Evolutionary conservation across 2,888 invertebrate genomes (phyloP).

Genomic region (Microctonus brassicae): DNA sequence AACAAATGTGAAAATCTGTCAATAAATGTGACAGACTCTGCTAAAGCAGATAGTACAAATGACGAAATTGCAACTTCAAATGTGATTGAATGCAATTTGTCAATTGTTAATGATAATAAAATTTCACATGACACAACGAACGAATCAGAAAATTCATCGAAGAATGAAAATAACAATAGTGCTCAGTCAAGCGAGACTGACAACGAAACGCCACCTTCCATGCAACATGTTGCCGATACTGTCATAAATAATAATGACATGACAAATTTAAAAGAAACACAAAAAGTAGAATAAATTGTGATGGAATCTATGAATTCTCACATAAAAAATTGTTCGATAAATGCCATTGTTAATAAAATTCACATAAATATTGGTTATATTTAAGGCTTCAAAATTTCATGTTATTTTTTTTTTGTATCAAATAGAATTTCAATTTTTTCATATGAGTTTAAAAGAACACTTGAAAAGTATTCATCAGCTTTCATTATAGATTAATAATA

Average conservation of each 20-base stretch:
- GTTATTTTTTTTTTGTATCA: background rate
- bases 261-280: background rate
- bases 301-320: background rate
- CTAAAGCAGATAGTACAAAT: too few relatives aligned
- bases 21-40: too few relatives aligned
- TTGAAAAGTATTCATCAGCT: background rate
- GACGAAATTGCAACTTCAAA: background rate
- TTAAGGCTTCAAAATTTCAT: background rate
- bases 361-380: background rate
- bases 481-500: background rate
- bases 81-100: background rate
- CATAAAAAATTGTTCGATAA: background rate
- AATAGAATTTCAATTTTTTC: background rate
- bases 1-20: too few relatives aligned
- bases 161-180: background rate
- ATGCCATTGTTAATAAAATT: background rate
- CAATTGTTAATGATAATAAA: background rate
- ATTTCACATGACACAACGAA: background rate
- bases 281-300: too few relatives aligned
- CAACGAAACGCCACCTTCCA: background rate
- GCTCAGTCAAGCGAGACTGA: background rate
- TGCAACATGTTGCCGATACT: background rate
- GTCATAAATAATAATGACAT: background rate
- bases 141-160: background rate
- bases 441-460: background rate